Evolutionary conservation across 1,140 invertebrate genomes (phyloP).

Genomic region (Musca vetustissima): DNA sequence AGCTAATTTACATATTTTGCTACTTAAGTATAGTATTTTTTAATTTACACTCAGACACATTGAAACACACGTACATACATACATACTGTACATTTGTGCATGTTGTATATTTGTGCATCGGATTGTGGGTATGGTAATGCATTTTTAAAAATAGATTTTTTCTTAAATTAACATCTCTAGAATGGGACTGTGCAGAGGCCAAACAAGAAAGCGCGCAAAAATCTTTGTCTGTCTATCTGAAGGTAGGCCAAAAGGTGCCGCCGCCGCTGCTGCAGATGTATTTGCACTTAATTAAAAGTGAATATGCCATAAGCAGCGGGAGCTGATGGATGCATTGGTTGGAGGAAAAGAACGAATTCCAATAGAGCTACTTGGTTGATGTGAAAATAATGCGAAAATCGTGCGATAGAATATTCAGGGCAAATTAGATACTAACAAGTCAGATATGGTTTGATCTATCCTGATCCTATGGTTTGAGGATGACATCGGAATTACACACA

Average conservation of each 20-base stretch:
- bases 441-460: too few species aligned
- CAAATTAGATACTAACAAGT: too few species aligned
- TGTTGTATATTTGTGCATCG: neutral
- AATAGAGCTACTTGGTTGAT: too few species aligned
- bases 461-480: too few species aligned
- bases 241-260: constrained; percentile 10
- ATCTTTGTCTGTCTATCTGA: neutral
- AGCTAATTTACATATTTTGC: neutral
- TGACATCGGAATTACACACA: too few species aligned
- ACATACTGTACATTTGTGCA: neutral
- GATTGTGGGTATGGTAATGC: neutral
- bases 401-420: too few species aligned
- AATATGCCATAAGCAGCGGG: neutral
- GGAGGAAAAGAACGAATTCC: too few species aligned
- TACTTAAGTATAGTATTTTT: too few species aligned
- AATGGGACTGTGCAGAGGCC: too few species aligned
- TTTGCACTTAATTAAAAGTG: constrained; percentile 1
- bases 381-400: too few species aligned
- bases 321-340: too few species aligned
- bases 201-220: constrained; percentile 5
- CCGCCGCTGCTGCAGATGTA: neutral
- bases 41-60: neutral
- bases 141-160: constrained; percentile 18
- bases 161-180: constrained; percentile 22
- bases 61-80: neutral